These are phyloP conservation scores for Hoplodrina ambigua DNA, from an alignment of 2,888 invertebrate species.

Conservation along the genomic window DNA sequence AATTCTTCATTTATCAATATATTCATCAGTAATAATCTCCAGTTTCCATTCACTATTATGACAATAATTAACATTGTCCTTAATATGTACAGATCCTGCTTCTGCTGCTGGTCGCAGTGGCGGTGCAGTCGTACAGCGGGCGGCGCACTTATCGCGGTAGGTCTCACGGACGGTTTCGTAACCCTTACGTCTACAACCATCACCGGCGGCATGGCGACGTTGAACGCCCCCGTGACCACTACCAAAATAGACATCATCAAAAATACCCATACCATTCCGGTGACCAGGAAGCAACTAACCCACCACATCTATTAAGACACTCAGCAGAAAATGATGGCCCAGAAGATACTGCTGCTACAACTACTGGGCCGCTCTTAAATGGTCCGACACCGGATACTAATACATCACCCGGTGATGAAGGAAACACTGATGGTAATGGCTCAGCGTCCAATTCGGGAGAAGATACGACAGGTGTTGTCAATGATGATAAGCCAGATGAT, in stretches of 20 bases:
- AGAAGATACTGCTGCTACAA: background rate
- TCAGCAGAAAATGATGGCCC: background rate
- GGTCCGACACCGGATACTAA: background rate
- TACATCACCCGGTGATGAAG: background rate
- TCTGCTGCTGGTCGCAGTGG: conserved; percentile 35
- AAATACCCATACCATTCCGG: background rate
- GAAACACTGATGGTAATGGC: background rate
- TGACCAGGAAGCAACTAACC: background rate
- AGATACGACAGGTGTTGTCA: background rate
- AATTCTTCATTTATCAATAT: no score
- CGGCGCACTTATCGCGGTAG: conserved; percentile 34
- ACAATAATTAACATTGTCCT: background rate
- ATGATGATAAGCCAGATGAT: conserved; percentile 25
- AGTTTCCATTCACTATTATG: no score
- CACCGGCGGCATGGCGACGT: conserved; percentile 16
- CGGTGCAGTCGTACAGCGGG: conserved; percentile 42
- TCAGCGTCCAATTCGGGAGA: background rate
- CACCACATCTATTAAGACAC: conserved; percentile 1
- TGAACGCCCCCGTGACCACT: conserved; percentile 20
- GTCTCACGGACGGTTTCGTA: conserved; percentile 28
- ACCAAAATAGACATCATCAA: conserved; percentile 24
- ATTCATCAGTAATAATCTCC: no score
- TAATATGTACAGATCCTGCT: conserved; percentile 39
- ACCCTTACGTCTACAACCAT: conserved; percentile 19
- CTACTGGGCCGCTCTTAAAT: background rate